Evolutionary conservation across 2,113 vertebrate genomes (phyloP).

Genomic region (Gallinago paraguaiae): DNA sequence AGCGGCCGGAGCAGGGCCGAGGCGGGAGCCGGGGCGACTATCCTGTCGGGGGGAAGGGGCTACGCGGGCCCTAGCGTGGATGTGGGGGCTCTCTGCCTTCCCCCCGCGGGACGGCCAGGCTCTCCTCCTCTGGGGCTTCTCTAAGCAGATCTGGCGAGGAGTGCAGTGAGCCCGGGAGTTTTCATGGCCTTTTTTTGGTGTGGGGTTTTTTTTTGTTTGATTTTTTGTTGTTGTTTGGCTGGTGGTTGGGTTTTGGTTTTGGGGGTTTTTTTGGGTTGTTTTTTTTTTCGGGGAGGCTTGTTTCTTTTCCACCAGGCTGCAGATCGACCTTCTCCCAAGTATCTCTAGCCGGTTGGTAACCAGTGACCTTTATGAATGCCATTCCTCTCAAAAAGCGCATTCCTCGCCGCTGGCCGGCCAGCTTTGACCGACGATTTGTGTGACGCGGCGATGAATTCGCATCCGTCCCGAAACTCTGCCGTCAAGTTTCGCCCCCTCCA

Average conservation of each 20-base stretch:
- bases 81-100: accelerated
- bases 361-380: neutral
- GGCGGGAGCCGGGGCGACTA: neutral
- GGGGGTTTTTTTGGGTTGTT: no score
- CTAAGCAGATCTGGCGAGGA: no score
- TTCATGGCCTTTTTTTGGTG: no score
- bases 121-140: neutral
- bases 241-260: no score
- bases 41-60: neutral
- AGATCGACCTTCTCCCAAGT: neutral
- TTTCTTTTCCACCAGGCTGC: neutral
- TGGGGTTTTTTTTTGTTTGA: neutral
- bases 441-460: neutral
- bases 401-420: neutral
- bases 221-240: no score
- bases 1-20: no score
- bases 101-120: accelerated
- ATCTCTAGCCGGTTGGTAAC: neutral
- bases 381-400: neutral
- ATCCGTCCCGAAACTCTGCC: neutral
- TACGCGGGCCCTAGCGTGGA: no score
- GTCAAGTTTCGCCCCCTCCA: neutral
- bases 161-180: neutral
- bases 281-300: neutral
- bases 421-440: neutral